Conservation (phyloP, 2,113 vertebrate species). For the Paracanthobrama guichenoti region DNA sequence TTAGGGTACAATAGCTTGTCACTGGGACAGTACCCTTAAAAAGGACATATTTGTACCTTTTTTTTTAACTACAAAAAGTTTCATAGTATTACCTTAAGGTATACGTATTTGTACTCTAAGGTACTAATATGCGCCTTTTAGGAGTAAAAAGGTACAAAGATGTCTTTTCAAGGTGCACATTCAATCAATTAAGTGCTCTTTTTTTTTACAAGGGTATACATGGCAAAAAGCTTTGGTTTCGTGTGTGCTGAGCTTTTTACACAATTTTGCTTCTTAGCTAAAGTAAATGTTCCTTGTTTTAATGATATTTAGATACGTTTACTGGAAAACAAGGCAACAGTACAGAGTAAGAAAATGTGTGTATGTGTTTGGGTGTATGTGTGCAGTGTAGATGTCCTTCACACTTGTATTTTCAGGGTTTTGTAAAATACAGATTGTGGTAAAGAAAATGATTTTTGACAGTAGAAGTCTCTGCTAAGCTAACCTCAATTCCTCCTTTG, state of each 20-base stretch:
- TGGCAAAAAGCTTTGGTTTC: too few relatives aligned
- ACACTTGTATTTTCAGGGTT: conserved; percentile 16
- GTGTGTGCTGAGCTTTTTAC: background rate
- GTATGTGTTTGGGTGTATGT: background rate
- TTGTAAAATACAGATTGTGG: conserved; percentile 17
- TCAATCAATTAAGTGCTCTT: background rate
- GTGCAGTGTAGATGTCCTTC: conserved; percentile 10
- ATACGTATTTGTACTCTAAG: too few relatives aligned
- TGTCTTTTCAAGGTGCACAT: too few relatives aligned
- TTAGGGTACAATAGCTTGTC: too few relatives aligned
- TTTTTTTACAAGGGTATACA: background rate
- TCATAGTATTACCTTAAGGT: too few relatives aligned
- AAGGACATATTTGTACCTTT: too few relatives aligned
- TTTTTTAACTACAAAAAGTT: too few relatives aligned
- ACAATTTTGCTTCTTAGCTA: background rate
- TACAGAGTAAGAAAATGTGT: background rate
- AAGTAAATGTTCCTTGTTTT: background rate
- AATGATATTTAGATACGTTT: background rate
- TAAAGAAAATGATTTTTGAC: conserved; percentile 18
- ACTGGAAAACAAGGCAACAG: background rate
- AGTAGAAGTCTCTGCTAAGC: conserved; percentile 21
- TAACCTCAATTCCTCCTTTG: conserved; percentile 22
- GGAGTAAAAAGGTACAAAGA: too few relatives aligned
- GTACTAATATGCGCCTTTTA: too few relatives aligned
- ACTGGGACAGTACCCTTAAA: too few relatives aligned